These are phyloP conservation scores for Panzeria rudis DNA, from an alignment of 2,888 invertebrate species.

Conservation along the genomic window DNA sequence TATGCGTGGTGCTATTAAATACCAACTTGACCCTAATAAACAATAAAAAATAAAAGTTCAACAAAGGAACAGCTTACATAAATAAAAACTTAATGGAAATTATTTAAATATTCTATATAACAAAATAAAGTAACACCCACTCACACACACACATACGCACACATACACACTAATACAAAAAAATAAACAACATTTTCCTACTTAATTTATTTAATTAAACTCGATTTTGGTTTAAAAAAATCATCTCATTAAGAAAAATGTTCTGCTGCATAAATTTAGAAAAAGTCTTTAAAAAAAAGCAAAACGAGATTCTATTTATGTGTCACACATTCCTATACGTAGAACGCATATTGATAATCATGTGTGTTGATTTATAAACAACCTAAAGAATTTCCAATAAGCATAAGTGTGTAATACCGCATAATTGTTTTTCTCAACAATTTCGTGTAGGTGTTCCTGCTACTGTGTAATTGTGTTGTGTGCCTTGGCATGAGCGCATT, in stretches of 20 bases:
- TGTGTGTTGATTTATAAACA: constrained; percentile 12
- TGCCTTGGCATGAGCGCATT: background rate
- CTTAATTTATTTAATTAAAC: constrained; percentile 28
- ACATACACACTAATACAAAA: background rate
- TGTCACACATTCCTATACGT: background rate
- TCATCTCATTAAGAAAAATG: no score
- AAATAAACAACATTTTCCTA: background rate
- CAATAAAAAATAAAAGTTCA: constrained; percentile 14
- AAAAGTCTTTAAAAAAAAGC: background rate
- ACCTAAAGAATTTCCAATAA: constrained; percentile 43
- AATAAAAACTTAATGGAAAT: constrained; percentile 6
- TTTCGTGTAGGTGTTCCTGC: background rate
- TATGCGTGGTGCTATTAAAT: background rate
- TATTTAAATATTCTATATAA: background rate
- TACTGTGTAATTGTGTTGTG: background rate
- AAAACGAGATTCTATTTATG: background rate
- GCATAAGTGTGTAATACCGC: constrained; percentile 14
- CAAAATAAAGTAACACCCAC: background rate
- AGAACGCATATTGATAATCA: background rate
- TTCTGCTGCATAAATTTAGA: background rate
- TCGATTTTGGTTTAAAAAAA: background rate
- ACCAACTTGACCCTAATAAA: constrained; percentile 61
- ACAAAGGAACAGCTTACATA: background rate
- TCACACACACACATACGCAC: background rate
- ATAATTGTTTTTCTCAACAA: background rate